Percentiles rank a stretch among this genome's conserved stretches.
Evolutionary conservation across 2,888 invertebrate genomes (phyloP).

Genomic region (Lasioglossum pauxillum): DNA sequence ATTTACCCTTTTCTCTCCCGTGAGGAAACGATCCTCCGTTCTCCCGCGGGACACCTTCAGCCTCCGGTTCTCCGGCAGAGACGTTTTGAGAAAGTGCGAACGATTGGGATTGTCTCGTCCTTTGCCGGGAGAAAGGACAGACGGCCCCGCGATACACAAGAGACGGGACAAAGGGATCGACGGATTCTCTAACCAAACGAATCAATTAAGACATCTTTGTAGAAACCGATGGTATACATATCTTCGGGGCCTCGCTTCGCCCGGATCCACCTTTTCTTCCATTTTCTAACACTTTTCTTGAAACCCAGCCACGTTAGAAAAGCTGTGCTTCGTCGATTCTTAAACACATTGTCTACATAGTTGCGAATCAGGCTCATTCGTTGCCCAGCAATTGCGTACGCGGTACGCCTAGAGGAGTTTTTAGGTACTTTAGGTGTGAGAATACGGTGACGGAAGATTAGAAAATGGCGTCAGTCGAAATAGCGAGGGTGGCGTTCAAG

Average conservation of each 20-base stretch:
- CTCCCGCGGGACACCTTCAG: conserved; percentile 48
- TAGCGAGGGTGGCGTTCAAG: neutral
- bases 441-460: neutral
- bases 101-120: conserved; percentile 60
- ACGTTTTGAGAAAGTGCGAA: conserved; percentile 59
- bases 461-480: neutral
- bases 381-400: too few species aligned
- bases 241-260: neutral
- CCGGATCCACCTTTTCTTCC: neutral
- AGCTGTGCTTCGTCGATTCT: too few species aligned
- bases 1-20: conserved; percentile 59
- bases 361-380: too few species aligned
- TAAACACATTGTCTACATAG: too few species aligned
- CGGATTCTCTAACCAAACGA: conserved; percentile 11
- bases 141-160: conserved; percentile 27
- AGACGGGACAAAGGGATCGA: conserved; percentile 44
- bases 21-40: conserved; percentile 42
- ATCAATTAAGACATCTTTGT: conserved; percentile 26
- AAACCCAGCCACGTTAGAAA: too few species aligned
- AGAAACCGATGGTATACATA: neutral
- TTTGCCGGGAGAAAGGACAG: conserved; percentile 43
- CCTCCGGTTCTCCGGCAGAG: conserved; percentile 34
- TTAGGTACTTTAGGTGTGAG: neutral
- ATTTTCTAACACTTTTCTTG: neutral
- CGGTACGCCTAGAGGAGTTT: too few species aligned